Base-by-base conservation (phyloP, 30 jellyfish, hydroid and myxozoan species). In the Aurelia aurita complex sp. Pacific region DNA sequence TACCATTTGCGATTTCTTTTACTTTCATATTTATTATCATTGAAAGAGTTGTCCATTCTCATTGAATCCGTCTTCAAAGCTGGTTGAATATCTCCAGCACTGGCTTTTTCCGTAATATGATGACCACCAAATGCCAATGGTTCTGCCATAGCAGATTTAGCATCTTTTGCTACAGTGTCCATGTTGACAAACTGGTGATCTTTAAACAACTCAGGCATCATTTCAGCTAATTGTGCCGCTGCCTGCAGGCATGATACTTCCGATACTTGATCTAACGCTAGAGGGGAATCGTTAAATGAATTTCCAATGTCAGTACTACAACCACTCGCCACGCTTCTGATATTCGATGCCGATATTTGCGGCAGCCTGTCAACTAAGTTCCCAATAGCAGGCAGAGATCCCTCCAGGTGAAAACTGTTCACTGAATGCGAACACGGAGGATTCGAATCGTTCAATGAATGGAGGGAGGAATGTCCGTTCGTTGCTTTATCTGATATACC, bases 201-300 rank as follows among this genome's bases (percentile, higher is more conserved):
- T 23, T 42, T 65, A 29, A 79, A 79, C 54, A 79, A 13, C 46
- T 79, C 89, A 5, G 89, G 89, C 89, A 79, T 79, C 59, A 79
- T 57, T 50, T 79, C 67, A 0, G 89, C 89, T 18, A 79, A 79
- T 69, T 79, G 89, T 17, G 89, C 89, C 19, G 89, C 89, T 2
- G 89, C 89, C 62, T 79, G 89, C 62, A 79, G 62, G 52, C 89
- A 79, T 55, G 89, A 79, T 54, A 79, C 29, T 33, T 79, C 89
- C 50, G 89, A n/a, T 18, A 79, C n/a, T 16, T 79, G 67, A 23
- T 79, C 69, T 29, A 79, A 46, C 63, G 80, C 52, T 4, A 79
- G 9, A 34, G 71, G 80, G 1, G 89, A 79, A 10, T 38, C 46
- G 15, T 43, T 79, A 11, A 13, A 63, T 19, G 33, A n/a, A n/a